Conservation (phyloP, 2,113 vertebrate genomes). For the Oxygymnocypris stewartii region DNA sequence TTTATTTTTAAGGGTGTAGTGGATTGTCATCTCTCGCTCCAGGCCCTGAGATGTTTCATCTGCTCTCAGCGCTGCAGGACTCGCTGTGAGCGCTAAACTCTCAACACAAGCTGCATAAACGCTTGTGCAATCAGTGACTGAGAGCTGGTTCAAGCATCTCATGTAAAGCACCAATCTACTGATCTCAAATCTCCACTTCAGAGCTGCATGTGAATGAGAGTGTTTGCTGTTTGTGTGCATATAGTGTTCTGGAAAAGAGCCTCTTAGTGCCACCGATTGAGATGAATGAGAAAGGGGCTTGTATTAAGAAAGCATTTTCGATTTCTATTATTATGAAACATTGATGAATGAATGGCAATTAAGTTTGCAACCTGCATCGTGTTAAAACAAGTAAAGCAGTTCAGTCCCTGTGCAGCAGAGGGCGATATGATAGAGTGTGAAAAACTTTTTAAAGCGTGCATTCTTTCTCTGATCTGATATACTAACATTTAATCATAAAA, state of each 20-base stretch:
- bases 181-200: conserved; percentile 2
- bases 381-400: neutral
- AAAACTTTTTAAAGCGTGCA: neutral
- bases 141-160: neutral
- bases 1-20: too few relatives aligned
- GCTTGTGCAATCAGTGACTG: neutral
- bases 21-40: neutral
- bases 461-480: neutral
- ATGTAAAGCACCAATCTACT: neutral
- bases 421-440: neutral
- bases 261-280: neutral
- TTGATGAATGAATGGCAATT: neutral
- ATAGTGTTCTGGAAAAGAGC: neutral
- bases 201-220: conserved; percentile 20
- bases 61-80: neutral
- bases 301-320: neutral
- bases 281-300: neutral
- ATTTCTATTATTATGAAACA: neutral
- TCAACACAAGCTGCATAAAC: neutral
- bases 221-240: neutral
- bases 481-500: neutral
- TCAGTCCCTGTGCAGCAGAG: conserved; percentile 10
- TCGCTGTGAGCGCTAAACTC: neutral
- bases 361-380: neutral
- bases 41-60: neutral